Conservation (phyloP, 2,888 invertebrate genomes). For the Taphrorychus bicolor region DNA sequence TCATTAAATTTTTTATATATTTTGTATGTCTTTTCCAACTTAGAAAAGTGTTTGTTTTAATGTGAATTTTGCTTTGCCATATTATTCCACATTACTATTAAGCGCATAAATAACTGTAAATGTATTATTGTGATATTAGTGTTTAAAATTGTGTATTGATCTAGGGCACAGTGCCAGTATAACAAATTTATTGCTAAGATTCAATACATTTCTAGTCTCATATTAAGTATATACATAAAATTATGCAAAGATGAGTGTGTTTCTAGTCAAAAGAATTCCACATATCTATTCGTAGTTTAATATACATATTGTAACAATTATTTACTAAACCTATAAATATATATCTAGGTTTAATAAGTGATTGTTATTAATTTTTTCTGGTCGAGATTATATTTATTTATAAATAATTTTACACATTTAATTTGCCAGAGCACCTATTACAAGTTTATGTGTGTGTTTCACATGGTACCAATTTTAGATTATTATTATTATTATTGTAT, state of each 20-base stretch:
- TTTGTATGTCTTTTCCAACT: too few species aligned
- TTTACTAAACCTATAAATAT: neutral
- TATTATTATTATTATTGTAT: too few species aligned
- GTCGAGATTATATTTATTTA: too few species aligned
- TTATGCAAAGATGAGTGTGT: slow-evolving; percentile 26
- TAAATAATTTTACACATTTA: too few species aligned
- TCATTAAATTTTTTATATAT: too few species aligned
- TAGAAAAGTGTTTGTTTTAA: too few species aligned
- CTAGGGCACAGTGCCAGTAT: neutral
- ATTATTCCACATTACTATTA: neutral
- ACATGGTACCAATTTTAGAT: too few species aligned
- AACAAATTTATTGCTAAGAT: too few species aligned
- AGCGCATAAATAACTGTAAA: neutral
- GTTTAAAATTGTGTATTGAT: neutral
- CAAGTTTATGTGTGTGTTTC: too few species aligned
- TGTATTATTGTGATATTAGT: neutral
- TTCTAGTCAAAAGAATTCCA: slow-evolving; percentile 23
- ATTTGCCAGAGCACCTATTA: too few species aligned
- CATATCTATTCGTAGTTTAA: too few species aligned
- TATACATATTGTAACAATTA: neutral
- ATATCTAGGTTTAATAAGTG: neutral
- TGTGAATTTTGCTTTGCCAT: neutral
- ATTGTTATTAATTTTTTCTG: too few species aligned
- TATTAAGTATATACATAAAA: neutral
- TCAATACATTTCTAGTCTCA: neutral